These are phyloP conservation scores for Pectinophora gossypiella DNA, from an alignment of 1,140 invertebrate species.

Conservation along the genomic window DNA sequence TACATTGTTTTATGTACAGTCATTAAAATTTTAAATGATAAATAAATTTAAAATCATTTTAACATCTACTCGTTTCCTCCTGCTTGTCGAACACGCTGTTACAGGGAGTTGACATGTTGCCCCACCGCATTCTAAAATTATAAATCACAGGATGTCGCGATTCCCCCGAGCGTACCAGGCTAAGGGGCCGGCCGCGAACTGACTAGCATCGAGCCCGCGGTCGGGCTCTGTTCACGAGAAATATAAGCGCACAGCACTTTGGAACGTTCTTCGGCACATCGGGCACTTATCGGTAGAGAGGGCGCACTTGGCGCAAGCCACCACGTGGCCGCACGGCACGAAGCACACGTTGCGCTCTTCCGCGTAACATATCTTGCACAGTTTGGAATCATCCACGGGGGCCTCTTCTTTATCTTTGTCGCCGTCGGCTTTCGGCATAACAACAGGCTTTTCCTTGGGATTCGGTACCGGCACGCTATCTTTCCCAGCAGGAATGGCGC, in stretches of 20 bases:
- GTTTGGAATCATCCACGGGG: conserved; percentile 57
- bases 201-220: conserved; percentile 51
- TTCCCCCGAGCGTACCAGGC: background rate
- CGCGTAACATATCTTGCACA: conserved; percentile 81
- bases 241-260: conserved; percentile 62
- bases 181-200: background rate
- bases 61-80: conserved; percentile 30
- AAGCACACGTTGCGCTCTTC: conserved; percentile 90
- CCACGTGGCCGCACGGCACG: conserved; percentile 89
- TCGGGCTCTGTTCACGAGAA: conserved; percentile 55
- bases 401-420: conserved; percentile 3
- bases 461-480: conserved; percentile 22
- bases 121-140: conserved; percentile 33
- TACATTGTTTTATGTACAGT: conserved; percentile 47
- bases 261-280: conserved; percentile 84
- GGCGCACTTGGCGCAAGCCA: conserved; percentile 92
- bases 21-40: conserved; percentile 43
- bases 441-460: conserved; percentile 11
- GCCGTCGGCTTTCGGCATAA: background rate
- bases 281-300: conserved; percentile 82
- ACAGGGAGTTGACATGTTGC: conserved; percentile 22
- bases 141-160: conserved; percentile 39
- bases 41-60: conserved; percentile 50
- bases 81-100: conserved; percentile 27
- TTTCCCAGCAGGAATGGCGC: conserved; percentile 31